phyloP scores from a whole-genome alignment of 2,113 vertebrate genomes.

The Ochotona curzoniae region DNA sequence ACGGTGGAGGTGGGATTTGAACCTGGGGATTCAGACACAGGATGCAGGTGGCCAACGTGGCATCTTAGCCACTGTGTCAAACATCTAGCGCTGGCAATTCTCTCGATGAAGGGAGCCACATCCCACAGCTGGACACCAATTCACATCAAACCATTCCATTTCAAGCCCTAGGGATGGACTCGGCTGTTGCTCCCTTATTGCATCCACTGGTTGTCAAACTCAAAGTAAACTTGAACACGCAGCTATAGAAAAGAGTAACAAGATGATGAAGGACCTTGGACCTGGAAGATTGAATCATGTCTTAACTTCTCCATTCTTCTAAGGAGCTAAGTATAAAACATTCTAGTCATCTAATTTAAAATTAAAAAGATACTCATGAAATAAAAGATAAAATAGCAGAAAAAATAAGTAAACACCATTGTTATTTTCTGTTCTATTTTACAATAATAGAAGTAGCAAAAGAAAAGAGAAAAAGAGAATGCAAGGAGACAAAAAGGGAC shows the following conservation, averaged over 20 bases:
- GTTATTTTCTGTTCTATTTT: background rate
- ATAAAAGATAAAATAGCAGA: too few species aligned
- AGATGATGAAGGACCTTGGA: background rate
- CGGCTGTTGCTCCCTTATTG: background rate
- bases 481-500: background rate
- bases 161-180: background rate
- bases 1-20: too few species aligned
- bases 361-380: background rate
- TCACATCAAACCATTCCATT: background rate
- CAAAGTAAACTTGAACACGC: background rate
- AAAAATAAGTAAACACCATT: background rate
- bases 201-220: background rate
- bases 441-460: background rate
- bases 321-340: background rate
- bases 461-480: background rate
- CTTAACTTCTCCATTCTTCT: background rate
- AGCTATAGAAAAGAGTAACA: background rate
- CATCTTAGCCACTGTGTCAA: too few species aligned
- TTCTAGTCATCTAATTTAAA: background rate
- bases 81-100: fast-evolving
- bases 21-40: too few species aligned
- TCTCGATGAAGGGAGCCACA: fast-evolving
- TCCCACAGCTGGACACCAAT: too few species aligned
- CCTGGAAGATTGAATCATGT: background rate
- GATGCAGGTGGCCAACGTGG: too few species aligned